Conservation (phyloP, 2,113 vertebrate genomes). For the Plectropomus leopardus region DNA sequence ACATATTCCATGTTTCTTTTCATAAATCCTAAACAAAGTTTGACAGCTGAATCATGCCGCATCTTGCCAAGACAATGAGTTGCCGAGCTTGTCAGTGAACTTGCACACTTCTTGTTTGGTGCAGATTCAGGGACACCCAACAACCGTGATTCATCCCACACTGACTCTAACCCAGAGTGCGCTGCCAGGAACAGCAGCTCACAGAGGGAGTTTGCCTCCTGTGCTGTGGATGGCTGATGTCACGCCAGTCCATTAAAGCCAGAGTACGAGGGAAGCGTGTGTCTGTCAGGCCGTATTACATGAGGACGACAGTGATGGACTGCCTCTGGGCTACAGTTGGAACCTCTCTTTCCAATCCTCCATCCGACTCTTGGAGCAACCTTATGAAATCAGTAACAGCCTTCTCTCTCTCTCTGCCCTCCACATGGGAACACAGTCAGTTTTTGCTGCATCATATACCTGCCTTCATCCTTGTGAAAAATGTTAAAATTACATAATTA, state of each 20-base stretch:
- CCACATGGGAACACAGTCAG: conserved; percentile 7
- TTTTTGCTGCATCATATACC: conserved; percentile 18
- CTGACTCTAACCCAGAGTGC: conserved; percentile 32
- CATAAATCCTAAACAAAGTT: not conserved
- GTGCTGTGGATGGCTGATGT: conserved; percentile 58
- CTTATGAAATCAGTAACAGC: conserved; percentile 38
- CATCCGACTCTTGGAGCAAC: conserved; percentile 31
- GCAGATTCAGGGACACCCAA: conserved; percentile 4
- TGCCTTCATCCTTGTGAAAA: conserved; percentile 8
- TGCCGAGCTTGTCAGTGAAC: conserved; percentile 4
- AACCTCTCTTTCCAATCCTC: conserved; percentile 31
- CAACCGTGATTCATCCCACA: conserved; percentile 36
- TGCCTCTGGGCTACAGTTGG: conserved; percentile 59
- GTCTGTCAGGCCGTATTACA: conserved; percentile 73
- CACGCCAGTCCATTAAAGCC: conserved; percentile 70
- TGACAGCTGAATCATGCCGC: conserved; percentile 8
- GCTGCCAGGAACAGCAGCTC: conserved; percentile 41
- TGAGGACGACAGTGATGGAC: conserved; percentile 66
- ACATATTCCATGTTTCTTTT: not conserved
- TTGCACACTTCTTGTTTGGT: conserved; percentile 1
- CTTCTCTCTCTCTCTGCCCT: conserved; percentile 2
- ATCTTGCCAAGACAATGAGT: not conserved
- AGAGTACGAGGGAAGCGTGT: conserved; percentile 59
- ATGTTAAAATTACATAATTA: not conserved
- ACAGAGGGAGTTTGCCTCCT: conserved; percentile 45